Evolutionary conservation across 2,888 invertebrate genomes (phyloP).

Genomic region (Ypsolopha sequella): DNA sequence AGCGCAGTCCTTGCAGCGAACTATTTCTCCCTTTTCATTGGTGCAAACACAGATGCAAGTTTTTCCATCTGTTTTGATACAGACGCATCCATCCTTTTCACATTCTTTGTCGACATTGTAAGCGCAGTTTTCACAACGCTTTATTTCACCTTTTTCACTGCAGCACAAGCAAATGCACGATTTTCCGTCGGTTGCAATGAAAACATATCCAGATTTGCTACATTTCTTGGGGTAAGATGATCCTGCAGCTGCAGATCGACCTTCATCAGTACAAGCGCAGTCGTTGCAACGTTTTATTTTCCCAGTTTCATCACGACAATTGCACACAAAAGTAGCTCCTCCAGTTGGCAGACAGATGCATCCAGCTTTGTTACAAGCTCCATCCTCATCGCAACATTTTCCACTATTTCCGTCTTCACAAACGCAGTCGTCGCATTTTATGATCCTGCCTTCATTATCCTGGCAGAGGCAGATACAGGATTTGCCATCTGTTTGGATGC

Average conservation of each 20-base stretch:
- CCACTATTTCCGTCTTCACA: slow-evolving; percentile 18
- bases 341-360: slow-evolving; percentile 17
- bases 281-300: slow-evolving; percentile 14
- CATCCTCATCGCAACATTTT: slow-evolving; percentile 15
- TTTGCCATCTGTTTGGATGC: slow-evolving; percentile 18
- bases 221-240: slow-evolving; percentile 1
- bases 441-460: slow-evolving; percentile 17
- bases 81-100: background rate
- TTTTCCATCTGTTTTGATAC: slow-evolving; percentile 5
- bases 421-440: slow-evolving; percentile 19
- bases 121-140: slow-evolving; percentile 5
- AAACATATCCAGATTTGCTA: slow-evolving; percentile 18
- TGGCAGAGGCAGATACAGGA: slow-evolving; percentile 21
- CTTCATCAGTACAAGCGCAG: slow-evolving; percentile 9
- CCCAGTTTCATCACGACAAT: slow-evolving; percentile 15
- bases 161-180: slow-evolving; percentile 19
- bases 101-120: background rate
- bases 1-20: slow-evolving; percentile 20
- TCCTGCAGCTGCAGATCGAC: background rate
- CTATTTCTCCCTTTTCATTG: slow-evolving; percentile 18
- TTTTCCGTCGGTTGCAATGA: slow-evolving; percentile 22
- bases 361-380: slow-evolving; percentile 11
- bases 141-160: slow-evolving; percentile 6
- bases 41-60: slow-evolving; percentile 24
- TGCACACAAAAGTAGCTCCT: slow-evolving; percentile 19